Percentiles rank a stretch among this genome's conserved stretches.
phyloP scores from a whole-genome alignment of 2,797 vertebrate genomes.

The Smutsia temminckii region DNA sequence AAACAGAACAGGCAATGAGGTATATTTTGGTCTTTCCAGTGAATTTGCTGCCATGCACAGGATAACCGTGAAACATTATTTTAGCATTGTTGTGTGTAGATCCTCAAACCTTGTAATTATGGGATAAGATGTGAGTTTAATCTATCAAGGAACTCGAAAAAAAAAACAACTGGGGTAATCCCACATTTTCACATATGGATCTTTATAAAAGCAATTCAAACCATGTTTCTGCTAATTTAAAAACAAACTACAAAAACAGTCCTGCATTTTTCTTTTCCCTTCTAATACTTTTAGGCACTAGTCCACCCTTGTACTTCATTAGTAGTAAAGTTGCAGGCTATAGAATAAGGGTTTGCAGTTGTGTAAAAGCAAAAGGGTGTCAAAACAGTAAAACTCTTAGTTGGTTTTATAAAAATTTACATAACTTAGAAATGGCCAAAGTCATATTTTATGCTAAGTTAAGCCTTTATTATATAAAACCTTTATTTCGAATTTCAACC shows the following conservation, averaged over 20 bases:
- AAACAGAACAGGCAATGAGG: conserved; percentile 37
- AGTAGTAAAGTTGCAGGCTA: conserved; percentile 70
- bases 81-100: conserved; percentile 63
- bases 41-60: conserved; percentile 58
- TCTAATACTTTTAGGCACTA: conserved; percentile 69
- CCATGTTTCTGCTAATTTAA: conserved; percentile 41
- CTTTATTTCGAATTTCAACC: conserved; percentile 78
- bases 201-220: conserved; percentile 63
- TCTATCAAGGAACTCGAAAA: conserved; percentile 64
- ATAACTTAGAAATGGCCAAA: conserved; percentile 58
- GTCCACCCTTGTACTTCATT: conserved; percentile 64
- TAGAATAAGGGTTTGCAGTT: conserved; percentile 70
- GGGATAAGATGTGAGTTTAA: conserved; percentile 64
- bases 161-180: not conserved
- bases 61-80: conserved; percentile 67
- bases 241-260: conserved; percentile 40
- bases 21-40: not conserved
- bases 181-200: conserved; percentile 53
- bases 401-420: conserved; percentile 71
- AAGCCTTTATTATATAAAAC: conserved; percentile 22
- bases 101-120: conserved; percentile 48
- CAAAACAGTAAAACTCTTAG: conserved; percentile 74
- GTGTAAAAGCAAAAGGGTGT: conserved; percentile 55
- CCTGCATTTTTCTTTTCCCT: conserved; percentile 66
- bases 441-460: conserved; percentile 76